Evolutionary conservation across 1,140 invertebrate genomes (phyloP).

Genomic region (Nephotettix cincticeps): DNA sequence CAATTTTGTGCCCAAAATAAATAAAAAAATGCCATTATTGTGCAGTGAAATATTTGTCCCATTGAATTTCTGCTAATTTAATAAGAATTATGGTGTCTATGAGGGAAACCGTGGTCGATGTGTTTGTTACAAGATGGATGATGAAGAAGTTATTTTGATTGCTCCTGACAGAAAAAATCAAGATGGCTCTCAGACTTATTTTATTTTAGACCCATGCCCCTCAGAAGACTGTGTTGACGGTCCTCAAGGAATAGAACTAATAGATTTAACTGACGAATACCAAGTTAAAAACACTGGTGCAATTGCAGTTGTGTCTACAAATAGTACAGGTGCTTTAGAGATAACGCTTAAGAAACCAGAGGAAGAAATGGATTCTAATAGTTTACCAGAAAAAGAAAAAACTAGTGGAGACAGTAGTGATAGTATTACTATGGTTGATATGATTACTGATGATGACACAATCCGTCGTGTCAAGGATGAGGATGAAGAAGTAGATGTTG

Average conservation of each 20-base stretch:
- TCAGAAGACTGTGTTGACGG: not conserved
- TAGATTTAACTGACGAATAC: not conserved
- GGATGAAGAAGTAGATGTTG: slow-evolving; percentile 4
- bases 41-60: too few species aligned
- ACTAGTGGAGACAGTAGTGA: not conserved
- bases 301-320: slow-evolving; percentile 6
- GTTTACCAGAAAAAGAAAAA: not conserved
- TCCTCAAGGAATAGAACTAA: not conserved
- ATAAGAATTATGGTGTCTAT: too few species aligned
- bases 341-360: not conserved
- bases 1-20: too few species aligned
- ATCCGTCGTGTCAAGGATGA: not conserved
- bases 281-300: not conserved
- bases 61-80: too few species aligned
- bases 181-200: not conserved
- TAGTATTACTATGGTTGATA: not conserved
- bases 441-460: slow-evolving; percentile 1
- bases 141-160: not conserved
- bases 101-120: too few species aligned
- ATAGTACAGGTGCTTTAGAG: not conserved
- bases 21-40: too few species aligned
- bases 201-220: slow-evolving; percentile 1
- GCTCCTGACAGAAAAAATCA: slow-evolving; percentile 2
- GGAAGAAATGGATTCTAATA: not conserved
- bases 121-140: not conserved